Evolutionary conservation across 2,888 invertebrate species (phyloP), one percentile per base, ranked within the genome.

Genomic region (Pegoplata infirma): DNA sequence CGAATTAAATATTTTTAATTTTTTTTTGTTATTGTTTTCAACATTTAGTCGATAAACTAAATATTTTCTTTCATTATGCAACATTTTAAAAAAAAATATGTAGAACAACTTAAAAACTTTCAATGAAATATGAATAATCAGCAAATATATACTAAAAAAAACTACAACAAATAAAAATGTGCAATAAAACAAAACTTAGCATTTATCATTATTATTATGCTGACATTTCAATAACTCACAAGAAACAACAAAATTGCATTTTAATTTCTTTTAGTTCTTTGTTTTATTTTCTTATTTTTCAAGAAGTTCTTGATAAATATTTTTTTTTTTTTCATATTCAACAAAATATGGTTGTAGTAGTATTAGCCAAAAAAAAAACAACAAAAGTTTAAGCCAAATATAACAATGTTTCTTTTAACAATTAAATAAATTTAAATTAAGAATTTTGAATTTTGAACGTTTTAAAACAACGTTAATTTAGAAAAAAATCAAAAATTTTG

Each of bases 391-490:
- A 28, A 28, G 16, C 5, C 12, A 46, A 16, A 58, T n/a, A 44
- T 25, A 46, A 44, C 14, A 14, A 36, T 36, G 14, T n/a, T 23
- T 17, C 36, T 40, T 59, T 23, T 19, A 61, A n/a, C n/a, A n/a
- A n/a, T n/a, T 5, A 58, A 36, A 61, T 28, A 32, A 58, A 32
- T 28, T 58, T 53, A 44, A 56, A 40, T 6, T 44, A n/a, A 56
- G 5, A 56, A 56, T 47, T 47, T 28, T 58, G 49, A 17, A n/a
- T 25, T 25, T 17, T 17, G 36, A 47, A 61, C 55, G 28, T 67
- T 76, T 53, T 61, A 49, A 25, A 55, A 55, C 51, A 76, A 47
- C 25, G 21, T 71, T 51, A 63, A 7, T 44, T 21, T n/a, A n/a
- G n/a, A n/a, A n/a, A n/a, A n/a, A n/a, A n/a, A n/a, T n/a, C 17